phyloP scores from a whole-genome alignment of 2,113 vertebrate genomes.

The Stercorarius parasiticus region DNA sequence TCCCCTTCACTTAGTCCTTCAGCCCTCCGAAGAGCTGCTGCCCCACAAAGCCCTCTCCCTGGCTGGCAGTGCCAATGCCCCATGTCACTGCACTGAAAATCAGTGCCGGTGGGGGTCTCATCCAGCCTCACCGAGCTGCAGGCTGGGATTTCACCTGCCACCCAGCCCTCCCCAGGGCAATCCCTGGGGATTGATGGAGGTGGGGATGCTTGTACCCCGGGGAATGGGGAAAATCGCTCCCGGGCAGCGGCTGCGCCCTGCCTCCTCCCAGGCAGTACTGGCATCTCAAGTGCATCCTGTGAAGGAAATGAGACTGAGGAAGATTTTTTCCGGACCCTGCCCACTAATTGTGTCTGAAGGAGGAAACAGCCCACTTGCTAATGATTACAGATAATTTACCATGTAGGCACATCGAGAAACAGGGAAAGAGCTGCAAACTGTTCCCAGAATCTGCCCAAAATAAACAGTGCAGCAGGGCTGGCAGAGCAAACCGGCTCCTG shows the following conservation, averaged over 20 bases:
- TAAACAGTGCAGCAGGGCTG: background rate
- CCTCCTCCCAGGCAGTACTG: background rate
- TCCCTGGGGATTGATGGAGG: background rate
- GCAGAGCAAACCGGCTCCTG: background rate
- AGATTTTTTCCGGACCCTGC: constrained; percentile 36
- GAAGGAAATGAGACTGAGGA: constrained; percentile 46
- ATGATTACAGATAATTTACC: constrained; percentile 34
- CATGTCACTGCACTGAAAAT: background rate
- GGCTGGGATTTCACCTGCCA: background rate
- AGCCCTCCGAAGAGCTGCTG: background rate
- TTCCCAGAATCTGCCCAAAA: background rate
- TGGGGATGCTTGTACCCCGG: background rate
- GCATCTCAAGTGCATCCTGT: constrained; percentile 14
- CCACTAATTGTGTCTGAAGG: constrained; percentile 48
- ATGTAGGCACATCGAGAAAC: background rate
- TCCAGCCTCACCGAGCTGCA: background rate
- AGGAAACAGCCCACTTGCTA: constrained; percentile 53
- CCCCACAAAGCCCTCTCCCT: background rate
- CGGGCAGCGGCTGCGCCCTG: background rate
- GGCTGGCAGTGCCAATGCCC: background rate
- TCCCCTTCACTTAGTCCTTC: background rate
- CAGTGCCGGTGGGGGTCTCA: accelerated
- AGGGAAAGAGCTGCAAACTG: background rate
- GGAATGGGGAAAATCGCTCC: background rate
- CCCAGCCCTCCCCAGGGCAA: accelerated